A percentile compares a stretch with the other conserved stretches of the same genome.
These are phyloP conservation scores for Drosophila trapezifrons DNA, from an alignment of 1,140 invertebrate genomes.

Conservation along the genomic window DNA sequence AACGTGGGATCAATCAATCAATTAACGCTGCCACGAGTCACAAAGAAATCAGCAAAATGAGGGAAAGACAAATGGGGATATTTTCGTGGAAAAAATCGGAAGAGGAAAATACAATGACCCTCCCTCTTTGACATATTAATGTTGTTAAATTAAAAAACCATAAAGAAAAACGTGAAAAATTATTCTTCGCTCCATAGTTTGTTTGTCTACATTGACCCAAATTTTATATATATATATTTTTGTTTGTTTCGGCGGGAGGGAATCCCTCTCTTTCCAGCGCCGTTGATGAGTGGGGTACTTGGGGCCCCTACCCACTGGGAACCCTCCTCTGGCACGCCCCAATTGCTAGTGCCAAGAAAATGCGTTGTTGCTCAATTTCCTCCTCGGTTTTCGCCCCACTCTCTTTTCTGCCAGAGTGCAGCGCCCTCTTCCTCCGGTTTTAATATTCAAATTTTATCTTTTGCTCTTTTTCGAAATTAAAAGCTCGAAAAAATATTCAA, in stretches of 20 bases:
- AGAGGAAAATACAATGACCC: slow-evolving; percentile 30
- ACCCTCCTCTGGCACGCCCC: slow-evolving; percentile 55
- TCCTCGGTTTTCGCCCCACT: not conserved
- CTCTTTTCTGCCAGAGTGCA: slow-evolving; percentile 55
- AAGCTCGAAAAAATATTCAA: slow-evolving; percentile 68
- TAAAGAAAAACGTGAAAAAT: slow-evolving; percentile 65
- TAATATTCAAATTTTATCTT: slow-evolving; percentile 78
- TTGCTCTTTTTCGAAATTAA: slow-evolving; percentile 66
- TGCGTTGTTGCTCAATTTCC: slow-evolving; percentile 78
- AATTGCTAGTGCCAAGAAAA: slow-evolving; percentile 80
- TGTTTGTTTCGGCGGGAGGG: slow-evolving; percentile 4
- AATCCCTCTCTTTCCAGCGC: slow-evolving; percentile 35
- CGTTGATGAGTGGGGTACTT: slow-evolving; percentile 37
- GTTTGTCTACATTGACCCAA: slow-evolving; percentile 56
- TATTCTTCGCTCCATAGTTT: slow-evolving; percentile 31
- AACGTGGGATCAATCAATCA: slow-evolving; percentile 41
- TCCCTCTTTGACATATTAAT: slow-evolving; percentile 49
- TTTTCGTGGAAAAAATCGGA: slow-evolving; percentile 18
- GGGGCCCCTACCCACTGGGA: slow-evolving; percentile 3
- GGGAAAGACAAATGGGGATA: slow-evolving; percentile 25
- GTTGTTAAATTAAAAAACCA: slow-evolving; percentile 66
- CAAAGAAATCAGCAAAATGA: slow-evolving; percentile 43
- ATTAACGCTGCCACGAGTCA: slow-evolving; percentile 40
- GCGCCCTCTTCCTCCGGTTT: slow-evolving; percentile 48
- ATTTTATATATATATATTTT: slow-evolving; percentile 27